phyloP scores from a whole-genome alignment of 2,888 invertebrate genomes.

The Aphodius sticticus region DNA sequence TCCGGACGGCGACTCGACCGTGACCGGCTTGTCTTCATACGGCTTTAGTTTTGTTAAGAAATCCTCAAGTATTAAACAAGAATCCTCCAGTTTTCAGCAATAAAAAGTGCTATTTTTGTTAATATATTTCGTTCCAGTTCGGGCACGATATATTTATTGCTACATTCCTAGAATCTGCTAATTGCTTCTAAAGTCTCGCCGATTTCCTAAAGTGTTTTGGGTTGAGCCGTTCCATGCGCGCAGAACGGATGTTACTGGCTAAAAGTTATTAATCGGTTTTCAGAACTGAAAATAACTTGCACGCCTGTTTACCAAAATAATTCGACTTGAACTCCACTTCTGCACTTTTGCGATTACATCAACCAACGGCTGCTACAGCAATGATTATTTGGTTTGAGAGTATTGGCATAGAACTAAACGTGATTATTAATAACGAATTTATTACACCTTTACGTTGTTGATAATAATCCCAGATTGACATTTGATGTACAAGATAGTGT shows the following conservation, averaged over 20 bases:
- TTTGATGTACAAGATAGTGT: too few species aligned
- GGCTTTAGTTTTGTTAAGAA: too few species aligned
- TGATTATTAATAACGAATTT: too few species aligned
- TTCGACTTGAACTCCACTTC: background rate
- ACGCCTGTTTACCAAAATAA: background rate
- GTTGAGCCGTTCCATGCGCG: background rate
- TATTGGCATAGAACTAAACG: too few species aligned
- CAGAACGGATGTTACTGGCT: background rate
- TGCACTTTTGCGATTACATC: background rate
- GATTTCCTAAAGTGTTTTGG: slow-evolving; percentile 4
- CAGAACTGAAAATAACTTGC: background rate
- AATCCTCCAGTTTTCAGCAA: background rate
- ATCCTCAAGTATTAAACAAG: background rate
- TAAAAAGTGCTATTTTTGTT: background rate
- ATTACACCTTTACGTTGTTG: too few species aligned
- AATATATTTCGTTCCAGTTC: background rate
- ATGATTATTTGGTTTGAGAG: background rate
- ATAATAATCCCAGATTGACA: too few species aligned
- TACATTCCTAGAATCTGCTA: background rate
- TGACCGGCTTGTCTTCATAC: too few species aligned
- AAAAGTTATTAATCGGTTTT: background rate
- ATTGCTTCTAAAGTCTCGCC: background rate
- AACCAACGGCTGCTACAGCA: background rate
- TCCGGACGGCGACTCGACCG: too few species aligned
- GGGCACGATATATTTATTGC: background rate